These are phyloP conservation scores for Tetragonula clypearis DNA, from an alignment of 1,140 invertebrate genomes.

Conservation along the genomic window DNA sequence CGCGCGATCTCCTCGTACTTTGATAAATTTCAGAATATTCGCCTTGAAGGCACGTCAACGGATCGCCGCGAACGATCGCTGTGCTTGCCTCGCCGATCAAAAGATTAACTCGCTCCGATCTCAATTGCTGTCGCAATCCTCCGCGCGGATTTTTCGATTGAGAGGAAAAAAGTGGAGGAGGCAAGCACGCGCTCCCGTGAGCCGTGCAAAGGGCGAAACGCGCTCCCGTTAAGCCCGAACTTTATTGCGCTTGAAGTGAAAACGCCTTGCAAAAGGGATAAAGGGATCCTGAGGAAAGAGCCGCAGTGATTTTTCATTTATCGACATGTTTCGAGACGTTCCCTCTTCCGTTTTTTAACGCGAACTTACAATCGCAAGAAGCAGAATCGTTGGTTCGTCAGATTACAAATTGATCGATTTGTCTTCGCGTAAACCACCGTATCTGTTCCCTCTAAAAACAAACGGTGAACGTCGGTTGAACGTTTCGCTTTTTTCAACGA, in stretches of 20 bases:
- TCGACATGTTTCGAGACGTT: not conserved
- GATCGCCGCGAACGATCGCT: not conserved
- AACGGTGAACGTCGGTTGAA: not conserved
- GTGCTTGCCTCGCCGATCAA: slow-evolving; percentile 29
- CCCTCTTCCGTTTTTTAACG: too few species aligned
- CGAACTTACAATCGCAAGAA: too few species aligned
- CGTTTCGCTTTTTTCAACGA: too few species aligned
- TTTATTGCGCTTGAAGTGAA: not conserved
- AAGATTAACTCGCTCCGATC: slow-evolving; percentile 39
- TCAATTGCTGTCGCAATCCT: not conserved
- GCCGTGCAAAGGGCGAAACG: not conserved
- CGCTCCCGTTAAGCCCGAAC: not conserved
- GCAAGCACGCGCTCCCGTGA: not conserved
- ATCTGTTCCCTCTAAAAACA: not conserved
- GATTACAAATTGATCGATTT: not conserved
- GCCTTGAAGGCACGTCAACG: slow-evolving; percentile 24
- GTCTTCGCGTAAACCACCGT: not conserved
- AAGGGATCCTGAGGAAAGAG: not conserved
- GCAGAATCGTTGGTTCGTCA: too few species aligned
- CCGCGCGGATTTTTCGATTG: not conserved
- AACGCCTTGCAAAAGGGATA: not conserved
- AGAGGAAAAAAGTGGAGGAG: not conserved
- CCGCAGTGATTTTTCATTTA: not conserved
- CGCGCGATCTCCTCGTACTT: slow-evolving; percentile 67
- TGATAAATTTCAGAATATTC: slow-evolving; percentile 73